A percentile compares a stretch with the other conserved stretches of the same genome.
phyloP scores from a whole-genome alignment of 2,888 invertebrate species.

The Cetonia aurata region DNA sequence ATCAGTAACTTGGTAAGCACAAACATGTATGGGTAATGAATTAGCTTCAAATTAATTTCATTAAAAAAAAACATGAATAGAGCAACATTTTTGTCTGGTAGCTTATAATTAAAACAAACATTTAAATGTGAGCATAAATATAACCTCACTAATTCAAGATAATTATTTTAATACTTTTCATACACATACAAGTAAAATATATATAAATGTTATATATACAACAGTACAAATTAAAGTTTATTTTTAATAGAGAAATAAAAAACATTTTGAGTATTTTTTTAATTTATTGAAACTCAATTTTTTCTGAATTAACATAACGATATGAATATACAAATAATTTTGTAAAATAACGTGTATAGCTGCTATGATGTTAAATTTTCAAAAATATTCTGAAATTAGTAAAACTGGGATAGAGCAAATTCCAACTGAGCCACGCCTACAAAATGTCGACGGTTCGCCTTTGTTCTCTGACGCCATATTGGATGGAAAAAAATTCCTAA shows the following conservation, averaged over 20 bases:
- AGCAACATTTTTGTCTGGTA: too few relatives aligned
- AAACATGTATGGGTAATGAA: neutral
- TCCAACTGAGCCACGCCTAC: constrained; percentile 64
- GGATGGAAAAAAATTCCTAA: constrained; percentile 63
- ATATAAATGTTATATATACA: too few relatives aligned
- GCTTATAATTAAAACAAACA: constrained; percentile 27
- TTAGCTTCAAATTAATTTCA: too few relatives aligned
- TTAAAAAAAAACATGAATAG: too few relatives aligned
- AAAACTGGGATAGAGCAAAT: constrained; percentile 44
- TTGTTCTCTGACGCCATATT: constrained; percentile 65
- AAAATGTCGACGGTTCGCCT: constrained; percentile 64
- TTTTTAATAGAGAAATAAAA: constrained; percentile 30
- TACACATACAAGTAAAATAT: neutral
- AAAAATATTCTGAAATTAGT: constrained; percentile 42
- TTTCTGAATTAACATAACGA: constrained; percentile 17
- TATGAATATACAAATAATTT: constrained; percentile 28
- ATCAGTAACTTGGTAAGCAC: neutral
- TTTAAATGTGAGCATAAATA: constrained; percentile 23
- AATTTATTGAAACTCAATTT: constrained; percentile 24
- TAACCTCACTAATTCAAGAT: constrained; percentile 16
- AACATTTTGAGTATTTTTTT: constrained; percentile 24
- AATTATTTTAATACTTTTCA: neutral
- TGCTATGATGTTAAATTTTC: constrained; percentile 11
- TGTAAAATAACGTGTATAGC: constrained; percentile 6
- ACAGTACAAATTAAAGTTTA: neutral